phyloP scores from a whole-genome alignment of 2,797 vertebrate species.

The Sitta carolinensis region DNA sequence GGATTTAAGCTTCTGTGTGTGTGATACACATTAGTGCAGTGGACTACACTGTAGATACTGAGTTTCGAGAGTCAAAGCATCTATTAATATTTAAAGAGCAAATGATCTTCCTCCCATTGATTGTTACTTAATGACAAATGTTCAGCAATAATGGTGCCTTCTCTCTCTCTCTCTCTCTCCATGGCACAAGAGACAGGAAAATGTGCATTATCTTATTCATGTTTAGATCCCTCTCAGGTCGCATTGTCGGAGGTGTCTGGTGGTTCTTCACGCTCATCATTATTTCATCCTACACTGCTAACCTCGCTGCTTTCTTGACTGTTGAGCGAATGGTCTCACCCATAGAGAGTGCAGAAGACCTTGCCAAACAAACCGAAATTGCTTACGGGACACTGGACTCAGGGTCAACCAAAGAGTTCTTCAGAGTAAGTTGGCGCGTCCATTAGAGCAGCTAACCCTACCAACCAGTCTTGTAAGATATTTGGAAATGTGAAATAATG shows the following conservation, averaged over 20 bases:
- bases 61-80: neutral
- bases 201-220: conserved; percentile 71
- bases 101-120: neutral
- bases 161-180: neutral
- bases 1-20: neutral
- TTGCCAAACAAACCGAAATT: conserved; percentile 98
- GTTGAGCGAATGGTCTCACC: conserved; percentile 98
- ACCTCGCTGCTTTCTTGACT: conserved; percentile 97
- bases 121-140: neutral
- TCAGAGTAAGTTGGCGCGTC: conserved; percentile 85
- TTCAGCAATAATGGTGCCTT: neutral
- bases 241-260: conserved; percentile 98
- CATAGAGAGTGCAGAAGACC: conserved; percentile 89
- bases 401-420: conserved; percentile 98
- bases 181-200: conserved; percentile 56
- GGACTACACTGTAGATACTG: neutral
- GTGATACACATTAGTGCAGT: neutral
- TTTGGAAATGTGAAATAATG: neutral
- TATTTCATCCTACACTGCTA: conserved; percentile 98
- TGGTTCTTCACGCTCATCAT: conserved; percentile 99
- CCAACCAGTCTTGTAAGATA: neutral
- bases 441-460: neutral
- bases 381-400: conserved; percentile 96
- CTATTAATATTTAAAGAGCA: neutral
- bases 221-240: conserved; percentile 95